phyloP scores from a whole-genome alignment of 2,888 invertebrate species.

The Digitonthophagus gazella region DNA sequence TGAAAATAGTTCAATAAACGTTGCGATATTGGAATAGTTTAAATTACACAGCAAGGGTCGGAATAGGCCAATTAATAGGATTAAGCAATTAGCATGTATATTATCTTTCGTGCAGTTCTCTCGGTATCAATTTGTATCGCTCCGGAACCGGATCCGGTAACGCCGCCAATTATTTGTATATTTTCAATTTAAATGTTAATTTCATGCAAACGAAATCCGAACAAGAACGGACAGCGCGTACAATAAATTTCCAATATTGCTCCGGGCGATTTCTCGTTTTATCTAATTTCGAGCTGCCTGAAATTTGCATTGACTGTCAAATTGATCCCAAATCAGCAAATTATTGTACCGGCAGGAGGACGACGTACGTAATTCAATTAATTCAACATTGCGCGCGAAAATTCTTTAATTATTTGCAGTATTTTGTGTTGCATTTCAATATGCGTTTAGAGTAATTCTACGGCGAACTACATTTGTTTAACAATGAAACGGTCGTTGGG shows the following conservation, averaged over 20 bases:
- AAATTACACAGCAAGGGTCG: no score
- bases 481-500: not conserved
- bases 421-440: not conserved
- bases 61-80: conserved; percentile 7
- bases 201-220: conserved; percentile 14
- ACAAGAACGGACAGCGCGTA: not conserved
- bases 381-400: no score
- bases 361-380: no score
- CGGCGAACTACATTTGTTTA: not conserved
- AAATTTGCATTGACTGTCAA: not conserved
- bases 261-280: not conserved
- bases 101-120: not conserved
- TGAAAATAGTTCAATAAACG: no score
- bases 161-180: conserved; percentile 9
- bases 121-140: conserved; percentile 8
- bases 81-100: conserved; percentile 14
- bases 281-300: not conserved
- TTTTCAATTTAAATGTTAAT: conserved; percentile 17
- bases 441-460: not conserved
- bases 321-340: not conserved
- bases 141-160: not conserved
- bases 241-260: not conserved
- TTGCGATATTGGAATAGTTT: no score
- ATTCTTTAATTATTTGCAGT: not conserved
- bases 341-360: no score